phyloP scores from a whole-genome alignment of 37 sponge, comb jelly and placozoan genomes.

The Chondrilla cf. caribensis region DNA sequence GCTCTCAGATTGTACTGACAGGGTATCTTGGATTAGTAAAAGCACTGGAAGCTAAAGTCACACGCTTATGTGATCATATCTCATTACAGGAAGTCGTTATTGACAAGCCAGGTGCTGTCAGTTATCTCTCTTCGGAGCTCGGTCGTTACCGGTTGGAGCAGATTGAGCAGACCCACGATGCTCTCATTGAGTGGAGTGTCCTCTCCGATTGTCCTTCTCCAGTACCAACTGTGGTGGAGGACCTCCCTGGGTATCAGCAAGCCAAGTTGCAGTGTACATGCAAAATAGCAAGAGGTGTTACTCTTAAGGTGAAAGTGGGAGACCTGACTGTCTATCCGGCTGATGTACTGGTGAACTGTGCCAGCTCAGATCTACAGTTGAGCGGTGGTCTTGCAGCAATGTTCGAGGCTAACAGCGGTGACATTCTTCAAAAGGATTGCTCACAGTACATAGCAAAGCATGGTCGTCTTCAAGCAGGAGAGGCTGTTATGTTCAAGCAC shows the following conservation, averaged over 20 bases:
- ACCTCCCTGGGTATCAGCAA: no score
- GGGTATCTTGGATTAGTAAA: background rate
- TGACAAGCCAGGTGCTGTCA: conserved; percentile 27
- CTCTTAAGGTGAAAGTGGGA: conserved; percentile 38
- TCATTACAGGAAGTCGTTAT: background rate
- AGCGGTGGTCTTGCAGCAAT: conserved; percentile 53
- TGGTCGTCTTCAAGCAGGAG: conserved; percentile 41
- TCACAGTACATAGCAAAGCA: background rate
- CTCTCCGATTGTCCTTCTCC: background rate
- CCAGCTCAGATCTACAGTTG: conserved; percentile 54
- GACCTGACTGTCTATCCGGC: conserved; percentile 62
- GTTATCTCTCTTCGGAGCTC: conserved; percentile 11
- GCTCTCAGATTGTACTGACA: background rate
- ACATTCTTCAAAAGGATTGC: conserved; percentile 48
- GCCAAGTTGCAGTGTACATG: conserved; percentile 26
- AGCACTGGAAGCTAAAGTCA: background rate
- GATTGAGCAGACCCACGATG: conserved; percentile 16
- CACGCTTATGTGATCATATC: background rate
- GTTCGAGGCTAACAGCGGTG: conserved; percentile 48
- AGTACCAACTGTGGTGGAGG: no score
- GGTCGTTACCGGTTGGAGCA: conserved; percentile 9
- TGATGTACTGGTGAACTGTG: conserved; percentile 76
- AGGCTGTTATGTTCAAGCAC: conserved; percentile 31
- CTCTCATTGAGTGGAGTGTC: conserved; percentile 15
- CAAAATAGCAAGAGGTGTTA: conserved; percentile 3